A percentile compares a stretch with the other conserved stretches of the same genome.
Evolutionary conservation across 2,888 invertebrate genomes (phyloP).

Genomic region (Xanthorhoe designata): DNA sequence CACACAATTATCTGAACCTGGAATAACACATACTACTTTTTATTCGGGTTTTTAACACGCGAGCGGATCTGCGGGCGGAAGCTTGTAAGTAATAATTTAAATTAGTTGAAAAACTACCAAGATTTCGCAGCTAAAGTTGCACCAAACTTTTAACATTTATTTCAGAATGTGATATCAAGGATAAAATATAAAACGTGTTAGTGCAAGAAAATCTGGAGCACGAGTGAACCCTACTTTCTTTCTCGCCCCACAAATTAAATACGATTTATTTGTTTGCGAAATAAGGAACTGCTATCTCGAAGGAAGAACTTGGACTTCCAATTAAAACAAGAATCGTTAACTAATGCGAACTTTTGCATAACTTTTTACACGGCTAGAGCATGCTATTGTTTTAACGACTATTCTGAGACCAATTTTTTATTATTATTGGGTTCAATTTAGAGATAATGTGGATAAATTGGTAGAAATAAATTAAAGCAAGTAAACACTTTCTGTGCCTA

Average conservation of each 20-base stretch:
- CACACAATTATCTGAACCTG: too few relatives aligned
- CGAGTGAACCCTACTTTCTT: neutral
- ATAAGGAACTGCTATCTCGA: conserved; percentile 24
- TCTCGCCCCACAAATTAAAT: conserved; percentile 18
- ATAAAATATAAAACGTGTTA: neutral
- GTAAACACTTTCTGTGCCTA: too few relatives aligned
- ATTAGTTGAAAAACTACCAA: neutral
- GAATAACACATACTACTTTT: too few relatives aligned
- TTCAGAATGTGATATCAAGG: neutral
- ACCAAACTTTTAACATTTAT: neutral
- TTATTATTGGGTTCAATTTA: neutral
- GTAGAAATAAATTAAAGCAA: too few relatives aligned
- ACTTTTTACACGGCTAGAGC: conserved; percentile 15
- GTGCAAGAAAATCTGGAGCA: neutral
- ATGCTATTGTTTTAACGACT: neutral
- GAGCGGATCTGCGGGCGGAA: too few relatives aligned
- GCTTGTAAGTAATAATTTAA: too few relatives aligned
- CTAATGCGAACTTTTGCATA: conserved; percentile 52
- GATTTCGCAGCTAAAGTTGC: neutral
- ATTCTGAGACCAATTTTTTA: neutral
- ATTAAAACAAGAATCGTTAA: conserved; percentile 60
- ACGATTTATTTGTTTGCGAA: conserved; percentile 29
- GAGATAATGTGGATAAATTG: neutral
- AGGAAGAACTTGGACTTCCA: conserved; percentile 59
- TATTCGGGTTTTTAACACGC: too few relatives aligned